phyloP scores from a whole-genome alignment of 2,888 invertebrate species.

The Tigriopus californicus region DNA sequence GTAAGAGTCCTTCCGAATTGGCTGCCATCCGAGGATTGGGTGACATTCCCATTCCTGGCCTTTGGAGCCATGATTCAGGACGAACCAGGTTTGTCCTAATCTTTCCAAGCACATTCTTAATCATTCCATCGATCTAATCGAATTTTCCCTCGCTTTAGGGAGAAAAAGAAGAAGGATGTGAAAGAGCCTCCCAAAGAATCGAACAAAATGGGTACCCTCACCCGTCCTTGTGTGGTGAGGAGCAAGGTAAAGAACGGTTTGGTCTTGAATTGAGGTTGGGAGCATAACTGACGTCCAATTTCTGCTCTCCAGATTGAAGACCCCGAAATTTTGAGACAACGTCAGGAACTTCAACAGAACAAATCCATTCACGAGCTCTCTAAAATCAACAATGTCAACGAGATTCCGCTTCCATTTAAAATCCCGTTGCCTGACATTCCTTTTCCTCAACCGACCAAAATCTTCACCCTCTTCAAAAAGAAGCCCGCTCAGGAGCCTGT shows the following conservation, averaged over 20 bases:
- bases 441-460: neutral
- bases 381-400: constrained; percentile 13
- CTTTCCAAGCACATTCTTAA: too few relatives aligned
- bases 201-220: neutral
- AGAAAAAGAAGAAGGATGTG: constrained; percentile 1
- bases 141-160: neutral
- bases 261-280: too few relatives aligned
- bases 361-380: constrained; percentile 13
- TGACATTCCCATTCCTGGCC: constrained; percentile 5
- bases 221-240: constrained; percentile 2
- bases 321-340: neutral
- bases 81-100: neutral
- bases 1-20: constrained; percentile 1
- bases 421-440: constrained; percentile 8
- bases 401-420: constrained; percentile 12
- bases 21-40: neutral
- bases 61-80: constrained; percentile 2
- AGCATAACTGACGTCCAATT: too few relatives aligned
- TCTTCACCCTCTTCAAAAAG: too few relatives aligned
- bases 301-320: neutral
- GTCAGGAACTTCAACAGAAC: constrained; percentile 2
- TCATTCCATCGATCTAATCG: too few relatives aligned
- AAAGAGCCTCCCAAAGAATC: neutral
- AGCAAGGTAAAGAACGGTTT: neutral
- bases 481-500: too few relatives aligned